A percentile compares a stretch with the other conserved stretches of the same genome.
Conservation (phyloP, 1,140 invertebrate species). For the Campoletis sonorensis region DNA sequence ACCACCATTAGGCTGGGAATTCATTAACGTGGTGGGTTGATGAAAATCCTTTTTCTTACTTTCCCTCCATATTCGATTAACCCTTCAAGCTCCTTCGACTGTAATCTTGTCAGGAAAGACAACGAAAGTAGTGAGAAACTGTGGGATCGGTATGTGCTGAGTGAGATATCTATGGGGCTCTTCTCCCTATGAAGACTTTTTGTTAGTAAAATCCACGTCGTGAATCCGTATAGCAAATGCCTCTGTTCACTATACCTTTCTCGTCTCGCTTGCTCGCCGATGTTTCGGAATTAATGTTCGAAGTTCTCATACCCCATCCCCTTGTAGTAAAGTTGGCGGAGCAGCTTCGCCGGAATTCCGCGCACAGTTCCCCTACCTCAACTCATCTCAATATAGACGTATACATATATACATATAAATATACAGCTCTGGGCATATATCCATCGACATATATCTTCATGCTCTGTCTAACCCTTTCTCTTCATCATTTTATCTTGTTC, state of each 20-base stretch:
- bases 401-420: neutral
- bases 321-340: conserved; percentile 36
- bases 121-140: too few relatives aligned
- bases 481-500: conserved; percentile 40
- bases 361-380: neutral
- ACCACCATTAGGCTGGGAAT: too few relatives aligned
- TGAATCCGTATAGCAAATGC: conserved; percentile 19
- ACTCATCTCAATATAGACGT: neutral
- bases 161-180: neutral
- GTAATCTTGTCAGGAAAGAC: too few relatives aligned
- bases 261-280: conserved; percentile 40
- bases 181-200: conserved; percentile 34
- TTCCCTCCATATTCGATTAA: too few relatives aligned
- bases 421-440: neutral
- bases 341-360: conserved; percentile 33
- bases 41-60: too few relatives aligned
- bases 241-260: conserved; percentile 18
- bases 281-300: conserved; percentile 55
- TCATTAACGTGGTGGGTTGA: too few relatives aligned
- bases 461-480: conserved; percentile 26
- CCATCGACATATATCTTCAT: conserved; percentile 16
- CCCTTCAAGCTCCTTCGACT: too few relatives aligned
- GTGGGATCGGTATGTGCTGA: neutral
- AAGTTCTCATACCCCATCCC: conserved; percentile 47
- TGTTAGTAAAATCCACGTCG: conserved; percentile 50